These are phyloP conservation scores for Helobdella robusta DNA, from an alignment of 2,888 invertebrate species.

Conservation along the genomic window DNA sequence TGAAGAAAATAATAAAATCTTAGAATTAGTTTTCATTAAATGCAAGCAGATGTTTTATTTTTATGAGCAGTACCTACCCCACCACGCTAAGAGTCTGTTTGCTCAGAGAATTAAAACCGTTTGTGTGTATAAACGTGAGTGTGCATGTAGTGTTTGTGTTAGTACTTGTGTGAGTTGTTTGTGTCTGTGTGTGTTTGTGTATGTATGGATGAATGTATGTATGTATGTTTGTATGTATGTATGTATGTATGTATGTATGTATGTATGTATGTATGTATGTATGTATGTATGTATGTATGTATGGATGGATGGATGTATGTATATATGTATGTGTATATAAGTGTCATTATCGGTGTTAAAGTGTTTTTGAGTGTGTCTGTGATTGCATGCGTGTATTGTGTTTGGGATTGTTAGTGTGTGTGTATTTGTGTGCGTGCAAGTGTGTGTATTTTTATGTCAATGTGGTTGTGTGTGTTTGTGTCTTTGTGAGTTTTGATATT, in stretches of 20 bases:
- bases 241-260: background rate
- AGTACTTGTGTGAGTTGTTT: background rate
- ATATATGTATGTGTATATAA: background rate
- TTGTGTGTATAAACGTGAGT: no score
- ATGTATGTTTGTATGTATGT: background rate
- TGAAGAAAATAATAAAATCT: no score
- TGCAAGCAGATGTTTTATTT: no score
- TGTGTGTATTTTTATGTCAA: background rate
- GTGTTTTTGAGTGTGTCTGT: background rate
- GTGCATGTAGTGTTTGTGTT: no score
- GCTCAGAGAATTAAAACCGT: no score
- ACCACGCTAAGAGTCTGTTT: no score
- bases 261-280: background rate
- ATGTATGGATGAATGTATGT: background rate
- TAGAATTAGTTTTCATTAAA: no score
- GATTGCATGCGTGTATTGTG: no score
- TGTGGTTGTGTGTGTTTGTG: background rate
- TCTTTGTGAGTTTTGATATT: background rate
- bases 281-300: background rate
- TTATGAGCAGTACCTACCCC: no score
- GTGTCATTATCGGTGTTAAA: background rate
- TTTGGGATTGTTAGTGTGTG: no score
- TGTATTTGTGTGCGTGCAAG: background rate
- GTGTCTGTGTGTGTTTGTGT: constrained; percentile 4
- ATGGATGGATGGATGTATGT: background rate